Percentiles rank a stretch among this genome's conserved stretches.
Conservation (phyloP, 2,888 invertebrate genomes). For the Plemyria rubiginata region DNA sequence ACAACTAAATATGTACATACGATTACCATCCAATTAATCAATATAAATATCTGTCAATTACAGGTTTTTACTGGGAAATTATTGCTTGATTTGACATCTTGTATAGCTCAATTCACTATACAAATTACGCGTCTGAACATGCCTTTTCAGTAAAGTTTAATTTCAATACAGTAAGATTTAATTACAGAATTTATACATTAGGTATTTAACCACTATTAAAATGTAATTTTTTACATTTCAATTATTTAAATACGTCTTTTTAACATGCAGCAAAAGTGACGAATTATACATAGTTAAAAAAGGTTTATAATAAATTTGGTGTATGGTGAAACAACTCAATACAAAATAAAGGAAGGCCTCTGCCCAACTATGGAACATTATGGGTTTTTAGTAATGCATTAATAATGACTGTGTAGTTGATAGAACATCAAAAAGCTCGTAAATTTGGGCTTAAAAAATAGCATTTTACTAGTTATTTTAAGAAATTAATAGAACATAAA, state of each 20-base stretch:
- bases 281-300: too few species aligned
- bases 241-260: too few species aligned
- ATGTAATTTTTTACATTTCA: too few species aligned
- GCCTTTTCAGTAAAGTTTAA: not conserved
- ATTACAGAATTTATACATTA: not conserved
- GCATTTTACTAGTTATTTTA: not conserved
- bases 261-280: too few species aligned
- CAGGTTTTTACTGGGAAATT: conserved; percentile 21
- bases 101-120: conserved; percentile 22
- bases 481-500: not conserved
- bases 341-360: not conserved
- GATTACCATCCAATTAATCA: conserved; percentile 74
- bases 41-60: conserved; percentile 47
- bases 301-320: too few species aligned
- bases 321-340: not conserved
- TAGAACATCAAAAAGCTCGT: not conserved
- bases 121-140: conserved; percentile 3
- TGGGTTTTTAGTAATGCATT: not conserved
- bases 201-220: too few species aligned
- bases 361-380: too few species aligned
- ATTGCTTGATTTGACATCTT: conserved; percentile 29
- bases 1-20: conserved; percentile 75
- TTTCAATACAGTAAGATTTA: too few species aligned
- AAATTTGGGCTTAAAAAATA: not conserved
- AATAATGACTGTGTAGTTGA: not conserved